Base-by-base conservation (phyloP, 64 coral and sea anemone genomes). In the Orbicella faveolata region DNA sequence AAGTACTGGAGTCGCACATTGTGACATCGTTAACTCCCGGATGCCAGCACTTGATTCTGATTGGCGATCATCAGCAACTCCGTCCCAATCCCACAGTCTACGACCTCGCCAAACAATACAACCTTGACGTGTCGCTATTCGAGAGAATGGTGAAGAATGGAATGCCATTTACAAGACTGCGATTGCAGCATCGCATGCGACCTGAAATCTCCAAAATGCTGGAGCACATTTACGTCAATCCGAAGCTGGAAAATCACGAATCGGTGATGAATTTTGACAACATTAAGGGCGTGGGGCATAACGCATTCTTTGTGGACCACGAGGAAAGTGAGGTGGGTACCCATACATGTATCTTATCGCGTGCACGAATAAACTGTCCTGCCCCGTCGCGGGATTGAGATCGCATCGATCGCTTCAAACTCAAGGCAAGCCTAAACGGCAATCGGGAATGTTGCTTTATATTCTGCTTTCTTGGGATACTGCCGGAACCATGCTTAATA, bases 41-140 rank as follows among this genome's bases (percentile, higher is more conserved):
- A 77, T 98, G 95, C 73, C 92, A 98, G 79, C 95, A 98, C 36
- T 79, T 98, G 87, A 94, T 98, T 94, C 44, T 98, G 79, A 98
- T 98, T 94, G 95, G 95, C 63, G 95, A 98, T 88, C 95, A 98
- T 48, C 88, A 98, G 52, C 95, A 98, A 21, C 83, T 98, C n/a
- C 88, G 95, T 23, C 95, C 95, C 78, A 98, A 94, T 76, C 95
- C 95, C n/a, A 98, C 89, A 9, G 95, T 98, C 70, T 98, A 79
- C 65, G 57, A 83, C 17, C 79, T 94, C 34, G 95, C 92, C 1
- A 94, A 91, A 69, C 73, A 94, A 80, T 98, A 91, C 77, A 62
- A 87, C 2, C 85, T 96, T 63, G 91, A 98, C 73, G 87, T 98
- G 79, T 98, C 95, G 23, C 84, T 98, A 8, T 98, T 98, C 34